These are phyloP conservation scores for Chymomyza amoena DNA, from an alignment of 2,888 invertebrate species.

Conservation along the genomic window DNA sequence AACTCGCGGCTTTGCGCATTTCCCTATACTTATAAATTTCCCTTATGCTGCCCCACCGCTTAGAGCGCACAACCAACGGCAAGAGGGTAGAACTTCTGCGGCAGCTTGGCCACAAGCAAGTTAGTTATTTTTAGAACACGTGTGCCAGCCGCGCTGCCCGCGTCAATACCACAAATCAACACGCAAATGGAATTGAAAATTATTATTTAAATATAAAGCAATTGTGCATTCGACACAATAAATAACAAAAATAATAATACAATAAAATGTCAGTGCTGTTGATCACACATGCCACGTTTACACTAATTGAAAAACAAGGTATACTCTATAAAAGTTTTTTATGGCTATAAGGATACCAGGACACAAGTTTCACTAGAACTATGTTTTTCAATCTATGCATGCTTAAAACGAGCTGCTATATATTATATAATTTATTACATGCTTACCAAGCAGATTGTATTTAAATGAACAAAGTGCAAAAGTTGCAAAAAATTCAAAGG, in stretches of 20 bases:
- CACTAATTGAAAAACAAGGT: neutral
- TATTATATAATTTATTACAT: slow-evolving; percentile 42
- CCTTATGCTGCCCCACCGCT: slow-evolving; percentile 18
- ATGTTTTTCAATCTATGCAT: neutral
- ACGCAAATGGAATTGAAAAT: slow-evolving; percentile 13
- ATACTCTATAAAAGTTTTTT: neutral
- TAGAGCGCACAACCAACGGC: slow-evolving; percentile 42
- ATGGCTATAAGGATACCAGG: neutral
- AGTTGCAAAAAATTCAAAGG: slow-evolving; percentile 10
- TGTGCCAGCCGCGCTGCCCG: slow-evolving; percentile 15
- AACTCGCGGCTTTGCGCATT: neutral
- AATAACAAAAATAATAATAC: neutral
- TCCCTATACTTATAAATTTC: neutral
- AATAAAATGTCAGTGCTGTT: neutral
- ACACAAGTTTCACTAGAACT: neutral
- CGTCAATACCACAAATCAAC: neutral
- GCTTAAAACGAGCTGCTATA: neutral
- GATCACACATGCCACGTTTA: slow-evolving; percentile 25
- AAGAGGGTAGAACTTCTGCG: slow-evolving; percentile 8
- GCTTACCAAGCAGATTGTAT: slow-evolving; percentile 19
- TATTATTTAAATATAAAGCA: neutral
- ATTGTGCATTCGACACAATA: neutral
- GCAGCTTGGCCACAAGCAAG: slow-evolving; percentile 27
- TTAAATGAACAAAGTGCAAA: slow-evolving; percentile 8
- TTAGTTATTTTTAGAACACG: slow-evolving; percentile 42